Base-by-base conservation (phyloP, 2,888 invertebrate species). In the Acrobasis consociella region DNA sequence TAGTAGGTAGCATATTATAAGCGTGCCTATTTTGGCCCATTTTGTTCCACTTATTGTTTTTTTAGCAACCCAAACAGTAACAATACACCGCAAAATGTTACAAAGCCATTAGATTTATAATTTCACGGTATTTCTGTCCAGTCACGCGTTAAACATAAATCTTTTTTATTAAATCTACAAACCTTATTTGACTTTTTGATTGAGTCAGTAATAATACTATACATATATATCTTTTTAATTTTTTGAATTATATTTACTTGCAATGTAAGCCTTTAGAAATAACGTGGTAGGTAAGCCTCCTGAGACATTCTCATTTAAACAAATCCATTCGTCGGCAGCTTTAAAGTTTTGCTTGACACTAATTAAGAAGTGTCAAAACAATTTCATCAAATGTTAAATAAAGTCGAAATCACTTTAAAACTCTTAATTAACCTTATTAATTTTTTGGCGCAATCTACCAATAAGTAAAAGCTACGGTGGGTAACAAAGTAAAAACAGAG, bases 141-240 rank as follows among this genome's bases (percentile, higher is more conserved):
- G 65, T 65, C 66, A 68, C 66, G 66, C 68, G 61, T 55, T 62
- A 50, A 11, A 50, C 63, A 65, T 68, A 66, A 66, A 65, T 68
- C 66, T 59, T 60, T 64, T 64, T 67, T 64, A 63, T 62, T 64
- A 17, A 56, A 62, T n/a, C 49, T 56, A 63, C 59, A 5, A 50
- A 49, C 37, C 37, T n/a, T 56, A 56, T 16, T 42, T 17, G 42
- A n/a, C 39, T 7, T 55, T 38, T 55, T 11, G 31, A 52, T 51
- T 3, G 3, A 31, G 52, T 31, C 31, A 31, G 13, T 50, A 1
- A 50, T 16, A 50, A 50, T 16, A 50, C 17, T 50, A 17, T 9
- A 17, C 50, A 50, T 17, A 11, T 42, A 5, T 22, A 22, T 3
- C 22, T 3, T 22, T 22, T n/a, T n/a, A n/a, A n/a, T 22, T 3